Base-by-base conservation (phyloP, 2,797 vertebrate genomes). In the Amblyopsis hoosieri region DNA sequence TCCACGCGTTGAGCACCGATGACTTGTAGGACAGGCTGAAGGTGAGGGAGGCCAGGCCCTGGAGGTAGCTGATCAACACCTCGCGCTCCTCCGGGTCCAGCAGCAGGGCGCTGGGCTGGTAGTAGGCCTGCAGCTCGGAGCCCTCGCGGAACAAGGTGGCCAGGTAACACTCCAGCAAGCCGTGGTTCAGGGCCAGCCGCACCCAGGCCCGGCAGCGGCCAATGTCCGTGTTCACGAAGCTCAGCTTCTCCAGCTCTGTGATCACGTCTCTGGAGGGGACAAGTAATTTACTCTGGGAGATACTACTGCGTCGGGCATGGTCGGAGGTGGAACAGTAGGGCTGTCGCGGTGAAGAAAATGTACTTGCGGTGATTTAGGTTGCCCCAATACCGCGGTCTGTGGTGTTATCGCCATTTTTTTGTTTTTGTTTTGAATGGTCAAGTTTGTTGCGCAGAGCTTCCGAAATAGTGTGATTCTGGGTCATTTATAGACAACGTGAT, bases 11-110 rank as follows among this genome's bases (percentile, higher is more conserved):
- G 51, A 99, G 87, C 66, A 99, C 92, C 0, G 96, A 93, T 0
- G 97, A 98, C 78, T 99, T 99, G 78, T 98, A 98, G 5, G 98
- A 99, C 3, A 99, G 93, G 74, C 89, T 86, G 1, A 99, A 99
- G 2, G 94, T 91, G 42, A 99, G 89, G 0, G 96, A 96, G 0
- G 94, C 88, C 1, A 98, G 87, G 12, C 97, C 98, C 81, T 98
- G 96, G 76, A 99, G 85, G 82, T 97, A 96, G 86, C 95, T 98
- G 61, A 99, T 94, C 62, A 99, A 93, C 3, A 98, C 95, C 65
- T 97, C 95, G 0, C 95, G 93, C 61, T 97, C 96, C 78, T 99
- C 98, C 0, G 88, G 1, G 2, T 99, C 92, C 10, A 97, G 86
- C 11, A 99, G 93, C 70, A 99, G 87, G 5, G 97, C 96, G 0